Percentiles rank a stretch among this genome's conserved stretches.
phyloP scores from a whole-genome alignment of 2,113 vertebrate species.

The Takifugu bimaculatus region DNA sequence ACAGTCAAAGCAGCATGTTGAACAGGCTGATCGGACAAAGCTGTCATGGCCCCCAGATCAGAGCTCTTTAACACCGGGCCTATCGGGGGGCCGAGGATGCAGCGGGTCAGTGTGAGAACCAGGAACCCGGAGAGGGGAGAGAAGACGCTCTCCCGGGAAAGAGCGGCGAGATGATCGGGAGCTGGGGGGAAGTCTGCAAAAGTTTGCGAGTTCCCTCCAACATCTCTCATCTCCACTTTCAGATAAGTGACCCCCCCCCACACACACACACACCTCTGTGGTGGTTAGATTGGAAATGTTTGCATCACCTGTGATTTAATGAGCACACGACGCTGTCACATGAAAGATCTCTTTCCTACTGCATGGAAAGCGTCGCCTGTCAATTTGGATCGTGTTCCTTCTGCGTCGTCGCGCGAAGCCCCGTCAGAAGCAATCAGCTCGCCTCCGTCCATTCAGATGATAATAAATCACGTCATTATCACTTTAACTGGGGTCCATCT shows the following conservation, averaged over 20 bases:
- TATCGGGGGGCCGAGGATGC: conserved; percentile 33
- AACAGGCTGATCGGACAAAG: conserved; percentile 84
- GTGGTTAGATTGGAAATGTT: conserved; percentile 51
- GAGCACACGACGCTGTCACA: conserved; percentile 65
- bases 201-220: too few relatives aligned
- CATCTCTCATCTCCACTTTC: conserved; percentile 6
- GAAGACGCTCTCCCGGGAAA: too few relatives aligned
- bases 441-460: conserved; percentile 45
- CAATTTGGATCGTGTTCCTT: conserved; percentile 62
- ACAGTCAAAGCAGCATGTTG: conserved; percentile 92
- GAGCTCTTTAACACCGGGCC: conserved; percentile 74
- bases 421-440: conserved; percentile 56
- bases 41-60: conserved; percentile 79
- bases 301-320: conserved; percentile 63
- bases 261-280: conserved; percentile 19
- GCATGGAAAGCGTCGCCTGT: conserved; percentile 45
- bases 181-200: too few relatives aligned
- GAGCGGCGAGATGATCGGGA: neutral
- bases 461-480: conserved; percentile 66
- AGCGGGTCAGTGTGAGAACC: conserved; percentile 12
- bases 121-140: neutral
- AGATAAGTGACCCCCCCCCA: conserved; percentile 36
- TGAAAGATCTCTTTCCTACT: conserved; percentile 52
- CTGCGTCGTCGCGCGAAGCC: conserved; percentile 51
- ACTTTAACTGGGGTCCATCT: conserved; percentile 55